Conservation (phyloP, 2,797 vertebrate genomes). For the Octomys mimax region DNA sequence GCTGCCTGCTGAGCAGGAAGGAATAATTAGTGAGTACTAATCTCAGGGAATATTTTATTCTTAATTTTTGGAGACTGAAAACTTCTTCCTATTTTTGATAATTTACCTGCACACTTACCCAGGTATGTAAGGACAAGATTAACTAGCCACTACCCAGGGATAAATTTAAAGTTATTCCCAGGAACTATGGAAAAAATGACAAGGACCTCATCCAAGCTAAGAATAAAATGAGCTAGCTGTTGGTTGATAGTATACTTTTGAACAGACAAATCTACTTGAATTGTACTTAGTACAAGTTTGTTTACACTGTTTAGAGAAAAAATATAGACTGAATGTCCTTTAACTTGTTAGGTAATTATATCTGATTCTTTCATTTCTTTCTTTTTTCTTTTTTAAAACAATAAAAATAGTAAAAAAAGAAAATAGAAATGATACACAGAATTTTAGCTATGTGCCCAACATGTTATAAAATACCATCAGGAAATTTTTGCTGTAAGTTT, state of each 20-base stretch:
- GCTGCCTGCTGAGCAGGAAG: background rate
- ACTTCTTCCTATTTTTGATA: background rate
- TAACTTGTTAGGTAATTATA: background rate
- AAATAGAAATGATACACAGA: no score
- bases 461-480: accelerated
- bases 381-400: no score
- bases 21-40: background rate
- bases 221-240: background rate
- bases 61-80: background rate
- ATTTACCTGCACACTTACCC: background rate
- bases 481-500: background rate
- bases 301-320: background rate
- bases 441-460: background rate
- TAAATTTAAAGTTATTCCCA: background rate
- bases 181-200: background rate
- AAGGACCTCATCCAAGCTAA: background rate
- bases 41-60: background rate
- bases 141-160: background rate
- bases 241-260: background rate
- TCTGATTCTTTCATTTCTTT: background rate
- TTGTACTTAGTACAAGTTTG: background rate
- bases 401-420: no score
- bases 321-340: background rate
- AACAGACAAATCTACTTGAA: background rate
- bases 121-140: background rate